Conservation (phyloP, 2,888 invertebrate genomes). For the Clistopyga incitator region DNA sequence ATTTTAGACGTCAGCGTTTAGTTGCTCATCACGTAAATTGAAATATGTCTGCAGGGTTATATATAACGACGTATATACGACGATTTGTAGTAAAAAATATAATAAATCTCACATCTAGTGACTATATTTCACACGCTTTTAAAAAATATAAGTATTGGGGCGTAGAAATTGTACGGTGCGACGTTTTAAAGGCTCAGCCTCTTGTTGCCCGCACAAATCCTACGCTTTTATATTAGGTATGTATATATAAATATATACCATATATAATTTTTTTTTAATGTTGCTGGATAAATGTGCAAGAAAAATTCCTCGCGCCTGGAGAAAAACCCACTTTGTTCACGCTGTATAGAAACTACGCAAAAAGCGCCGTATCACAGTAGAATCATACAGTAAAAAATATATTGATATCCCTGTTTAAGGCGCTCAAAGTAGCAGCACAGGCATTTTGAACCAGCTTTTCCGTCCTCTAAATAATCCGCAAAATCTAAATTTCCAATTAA, state of each 20-base stretch:
- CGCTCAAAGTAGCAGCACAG: slow-evolving; percentile 15
- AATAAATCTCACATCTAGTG: slow-evolving; percentile 30
- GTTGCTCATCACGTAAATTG: slow-evolving; percentile 20
- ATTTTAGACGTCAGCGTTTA: slow-evolving; percentile 1
- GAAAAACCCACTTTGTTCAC: neutral
- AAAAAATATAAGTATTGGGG: slow-evolving; percentile 13
- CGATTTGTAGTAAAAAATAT: slow-evolving; percentile 46
- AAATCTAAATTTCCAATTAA: neutral
- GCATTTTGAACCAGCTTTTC: neutral
- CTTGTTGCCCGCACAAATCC: neutral
- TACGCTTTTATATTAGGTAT: neutral
- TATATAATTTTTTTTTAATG: neutral
- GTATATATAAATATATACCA: neutral
- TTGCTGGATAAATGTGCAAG: slow-evolving; percentile 32
- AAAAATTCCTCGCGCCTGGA: slow-evolving; percentile 11
- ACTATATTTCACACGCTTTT: slow-evolving; percentile 25
- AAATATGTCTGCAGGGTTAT: neutral
- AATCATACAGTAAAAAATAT: slow-evolving; percentile 35
- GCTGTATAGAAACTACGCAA: neutral
- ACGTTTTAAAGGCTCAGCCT: neutral
- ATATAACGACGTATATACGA: slow-evolving; percentile 7
- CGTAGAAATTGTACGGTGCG: neutral
- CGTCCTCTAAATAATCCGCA: neutral
- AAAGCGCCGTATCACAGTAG: slow-evolving; percentile 43
- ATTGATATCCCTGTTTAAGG: slow-evolving; percentile 11